phyloP scores from a whole-genome alignment of 2,797 vertebrate genomes.

The Xerus rutilus region DNA sequence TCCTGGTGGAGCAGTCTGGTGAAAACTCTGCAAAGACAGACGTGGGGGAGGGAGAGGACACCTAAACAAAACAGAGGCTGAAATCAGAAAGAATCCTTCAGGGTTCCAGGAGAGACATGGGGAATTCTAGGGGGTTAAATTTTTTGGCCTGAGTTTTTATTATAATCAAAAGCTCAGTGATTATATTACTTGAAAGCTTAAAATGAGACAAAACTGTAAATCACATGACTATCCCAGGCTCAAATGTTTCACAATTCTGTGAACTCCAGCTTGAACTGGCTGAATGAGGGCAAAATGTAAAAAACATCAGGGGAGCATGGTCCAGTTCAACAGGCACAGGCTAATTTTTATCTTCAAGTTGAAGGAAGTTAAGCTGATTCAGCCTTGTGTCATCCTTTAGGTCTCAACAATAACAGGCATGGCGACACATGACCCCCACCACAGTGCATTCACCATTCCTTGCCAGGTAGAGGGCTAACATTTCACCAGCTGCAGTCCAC shows the following conservation, averaged over 20 bases:
- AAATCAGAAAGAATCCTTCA: conserved; percentile 53
- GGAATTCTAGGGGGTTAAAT: neutral
- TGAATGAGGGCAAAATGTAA: conserved; percentile 16
- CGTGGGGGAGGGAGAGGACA: neutral
- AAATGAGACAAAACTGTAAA: conserved; percentile 55
- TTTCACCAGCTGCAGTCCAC: neutral
- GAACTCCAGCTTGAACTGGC: conserved; percentile 30
- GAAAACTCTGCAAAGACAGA: conserved; percentile 62
- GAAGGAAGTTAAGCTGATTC: conserved; percentile 17
- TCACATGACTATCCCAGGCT: conserved; percentile 40
- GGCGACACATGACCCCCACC: neutral
- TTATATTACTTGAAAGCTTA: conserved; percentile 17
- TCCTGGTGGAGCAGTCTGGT: conserved; percentile 74
- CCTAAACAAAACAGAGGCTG: neutral
- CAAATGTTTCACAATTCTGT: neutral
- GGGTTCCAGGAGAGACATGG: neutral
- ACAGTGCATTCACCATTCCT: neutral
- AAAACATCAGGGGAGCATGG: neutral
- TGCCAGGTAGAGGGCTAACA: neutral
- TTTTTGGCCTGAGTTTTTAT: conserved; percentile 5
- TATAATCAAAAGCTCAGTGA: neutral
- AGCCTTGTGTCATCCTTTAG: neutral
- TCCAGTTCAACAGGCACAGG: neutral
- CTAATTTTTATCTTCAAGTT: conserved; percentile 29
- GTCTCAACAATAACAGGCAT: neutral